These are phyloP conservation scores for Platycheirus albimanus DNA, from an alignment of 2,888 invertebrate genomes.

Conservation along the genomic window DNA sequence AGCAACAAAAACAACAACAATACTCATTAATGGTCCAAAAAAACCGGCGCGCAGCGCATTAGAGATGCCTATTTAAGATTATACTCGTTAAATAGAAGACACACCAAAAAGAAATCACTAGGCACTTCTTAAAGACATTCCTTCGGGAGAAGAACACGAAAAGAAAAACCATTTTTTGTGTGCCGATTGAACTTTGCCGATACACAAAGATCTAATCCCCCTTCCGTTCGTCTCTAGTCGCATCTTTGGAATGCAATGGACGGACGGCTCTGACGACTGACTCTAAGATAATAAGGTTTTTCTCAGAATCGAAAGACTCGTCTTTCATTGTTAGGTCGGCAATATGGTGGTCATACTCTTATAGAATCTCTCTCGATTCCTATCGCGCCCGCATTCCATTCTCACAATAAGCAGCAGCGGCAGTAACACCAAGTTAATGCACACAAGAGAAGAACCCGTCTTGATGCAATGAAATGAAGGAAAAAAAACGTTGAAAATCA, in stretches of 20 bases:
- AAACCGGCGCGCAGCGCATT: constrained; percentile 47
- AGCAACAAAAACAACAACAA: constrained; percentile 14
- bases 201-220: constrained; percentile 38
- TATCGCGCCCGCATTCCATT: constrained; percentile 73
- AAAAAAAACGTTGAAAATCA: constrained; percentile 60
- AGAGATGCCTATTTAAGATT: constrained; percentile 67
- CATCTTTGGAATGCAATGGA: constrained; percentile 54
- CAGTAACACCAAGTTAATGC: constrained; percentile 34
- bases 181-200: constrained; percentile 72
- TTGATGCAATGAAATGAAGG: constrained; percentile 28
- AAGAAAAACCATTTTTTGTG: constrained; percentile 36
- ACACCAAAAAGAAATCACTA: constrained; percentile 22
- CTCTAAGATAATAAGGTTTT: constrained; percentile 65
- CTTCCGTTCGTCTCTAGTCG: background rate
- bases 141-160: constrained; percentile 29
- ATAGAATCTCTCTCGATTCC: constrained; percentile 54
- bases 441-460: constrained; percentile 56
- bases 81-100: constrained; percentile 31
- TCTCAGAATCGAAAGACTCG: constrained; percentile 66
- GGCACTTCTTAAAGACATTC: constrained; percentile 42
- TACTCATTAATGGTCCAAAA: constrained; percentile 65
- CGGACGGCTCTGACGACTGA: too few species aligned
- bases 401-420: constrained; percentile 65
- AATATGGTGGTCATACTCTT: constrained; percentile 61
- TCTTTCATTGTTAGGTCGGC: constrained; percentile 72